Conservation (phyloP, 2,113 vertebrate species). For the Chauna torquata region DNA sequence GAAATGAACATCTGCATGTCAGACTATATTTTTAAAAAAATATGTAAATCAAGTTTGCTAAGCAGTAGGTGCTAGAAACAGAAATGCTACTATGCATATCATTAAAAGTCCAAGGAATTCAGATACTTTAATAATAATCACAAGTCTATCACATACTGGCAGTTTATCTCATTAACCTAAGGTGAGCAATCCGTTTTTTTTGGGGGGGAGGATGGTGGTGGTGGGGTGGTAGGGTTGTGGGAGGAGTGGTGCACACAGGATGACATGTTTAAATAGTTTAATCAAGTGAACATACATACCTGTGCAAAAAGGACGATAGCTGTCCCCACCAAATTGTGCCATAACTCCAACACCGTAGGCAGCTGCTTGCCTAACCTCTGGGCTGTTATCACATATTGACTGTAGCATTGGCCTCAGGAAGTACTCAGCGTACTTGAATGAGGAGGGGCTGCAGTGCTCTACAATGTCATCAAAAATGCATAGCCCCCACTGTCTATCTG, state of each 20-base stretch:
- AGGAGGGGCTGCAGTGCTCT: conserved; percentile 96
- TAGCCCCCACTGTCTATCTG: conserved; percentile 96
- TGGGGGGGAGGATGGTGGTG: background rate
- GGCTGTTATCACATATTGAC: conserved; percentile 90
- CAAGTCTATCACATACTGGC: background rate
- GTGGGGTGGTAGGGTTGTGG: background rate
- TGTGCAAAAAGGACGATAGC: conserved; percentile 94
- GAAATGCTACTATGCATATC: background rate
- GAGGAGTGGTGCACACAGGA: background rate
- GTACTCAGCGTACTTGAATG: conserved; percentile 93
- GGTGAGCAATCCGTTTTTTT: background rate
- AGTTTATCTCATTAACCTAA: background rate
- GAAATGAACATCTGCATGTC: background rate
- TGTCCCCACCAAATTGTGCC: conserved; percentile 95
- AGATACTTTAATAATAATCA: background rate
- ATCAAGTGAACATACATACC: conserved; percentile 63
- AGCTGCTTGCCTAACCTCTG: conserved; percentile 94
- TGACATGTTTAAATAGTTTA: too few relatives aligned
- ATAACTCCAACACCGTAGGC: conserved; percentile 96
- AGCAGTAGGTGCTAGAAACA: background rate
- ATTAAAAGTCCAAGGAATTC: background rate
- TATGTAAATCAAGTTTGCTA: background rate
- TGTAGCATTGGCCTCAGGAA: conserved; percentile 94
- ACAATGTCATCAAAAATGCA: conserved; percentile 98
- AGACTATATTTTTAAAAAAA: background rate